phyloP scores from a whole-genome alignment of 2,113 vertebrate genomes.

The Amphiprion percula region DNA sequence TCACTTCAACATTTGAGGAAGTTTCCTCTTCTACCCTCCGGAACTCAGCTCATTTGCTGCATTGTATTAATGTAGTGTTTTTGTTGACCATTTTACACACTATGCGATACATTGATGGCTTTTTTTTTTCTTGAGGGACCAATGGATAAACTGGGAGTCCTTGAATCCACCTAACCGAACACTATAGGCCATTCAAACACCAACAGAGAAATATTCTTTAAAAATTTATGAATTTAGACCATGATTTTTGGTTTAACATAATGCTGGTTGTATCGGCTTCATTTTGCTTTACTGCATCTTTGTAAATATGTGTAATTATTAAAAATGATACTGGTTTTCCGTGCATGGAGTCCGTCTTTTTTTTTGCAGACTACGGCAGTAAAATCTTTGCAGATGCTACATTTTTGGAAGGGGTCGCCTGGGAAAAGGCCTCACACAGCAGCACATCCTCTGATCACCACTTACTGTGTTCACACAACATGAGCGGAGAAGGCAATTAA shows the following conservation, averaged over 20 bases:
- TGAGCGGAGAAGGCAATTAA: conserved; percentile 25
- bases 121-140: conserved; percentile 61
- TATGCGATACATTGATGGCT: conserved; percentile 12
- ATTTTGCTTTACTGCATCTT: conserved; percentile 72
- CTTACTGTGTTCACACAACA: neutral
- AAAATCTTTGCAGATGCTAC: conserved; percentile 41
- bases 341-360: conserved; percentile 70
- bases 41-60: conserved; percentile 16
- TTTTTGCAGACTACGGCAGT: conserved; percentile 61
- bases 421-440: neutral
- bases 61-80: conserved; percentile 5
- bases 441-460: conserved; percentile 32
- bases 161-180: conserved; percentile 37
- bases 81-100: conserved; percentile 6
- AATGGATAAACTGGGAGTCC: conserved; percentile 53
- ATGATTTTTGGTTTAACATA: conserved; percentile 44
- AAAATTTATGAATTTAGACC: conserved; percentile 31
- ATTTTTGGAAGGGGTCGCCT: neutral
- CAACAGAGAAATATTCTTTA: neutral
- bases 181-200: conserved; percentile 21
- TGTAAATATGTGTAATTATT: conserved; percentile 86
- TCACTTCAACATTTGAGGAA: conserved; percentile 25
- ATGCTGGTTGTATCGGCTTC: conserved; percentile 58
- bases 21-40: conserved; percentile 11
- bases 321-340: conserved; percentile 80